phyloP scores from a whole-genome alignment of 2,113 vertebrate genomes.

The Synodontis membranacea region DNA sequence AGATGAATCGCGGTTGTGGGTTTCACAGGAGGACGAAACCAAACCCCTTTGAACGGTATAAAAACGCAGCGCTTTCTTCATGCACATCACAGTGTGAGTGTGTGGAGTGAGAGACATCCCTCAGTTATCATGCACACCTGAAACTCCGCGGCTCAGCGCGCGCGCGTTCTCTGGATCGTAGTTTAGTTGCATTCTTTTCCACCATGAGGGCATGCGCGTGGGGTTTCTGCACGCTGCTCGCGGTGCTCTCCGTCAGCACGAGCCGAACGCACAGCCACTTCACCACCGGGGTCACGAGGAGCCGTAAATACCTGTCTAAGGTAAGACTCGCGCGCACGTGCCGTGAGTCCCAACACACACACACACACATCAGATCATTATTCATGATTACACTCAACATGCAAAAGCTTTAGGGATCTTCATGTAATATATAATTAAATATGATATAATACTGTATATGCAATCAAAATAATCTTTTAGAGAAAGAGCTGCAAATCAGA shows the following conservation, averaged over 20 bases:
- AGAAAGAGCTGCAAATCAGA: background rate
- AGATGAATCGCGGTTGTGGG: background rate
- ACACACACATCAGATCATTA: background rate
- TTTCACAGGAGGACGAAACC: slow-evolving; percentile 7
- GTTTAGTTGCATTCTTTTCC: background rate
- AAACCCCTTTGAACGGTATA: background rate
- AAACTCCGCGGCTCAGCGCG: background rate
- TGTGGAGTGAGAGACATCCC: background rate
- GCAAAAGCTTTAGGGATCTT: background rate
- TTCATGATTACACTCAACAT: background rate
- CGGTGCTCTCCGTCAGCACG: background rate
- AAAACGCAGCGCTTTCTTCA: background rate
- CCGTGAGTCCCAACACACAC: background rate
- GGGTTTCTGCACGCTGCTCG: slow-evolving; percentile 6
- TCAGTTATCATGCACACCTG: background rate
- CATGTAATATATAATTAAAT: no score
- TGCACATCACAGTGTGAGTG: background rate
- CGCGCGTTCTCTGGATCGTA: background rate
- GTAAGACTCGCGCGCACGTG: background rate
- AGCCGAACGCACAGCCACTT: background rate
- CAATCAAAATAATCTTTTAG: no score
- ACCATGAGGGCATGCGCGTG: background rate
- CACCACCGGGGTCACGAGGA: slow-evolving; percentile 1
- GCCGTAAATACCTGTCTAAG: background rate
- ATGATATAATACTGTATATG: no score